Percentiles rank a stretch among this genome's conserved stretches.
phyloP scores from a whole-genome alignment of 2,113 vertebrate species.

The Hylia prasina region DNA sequence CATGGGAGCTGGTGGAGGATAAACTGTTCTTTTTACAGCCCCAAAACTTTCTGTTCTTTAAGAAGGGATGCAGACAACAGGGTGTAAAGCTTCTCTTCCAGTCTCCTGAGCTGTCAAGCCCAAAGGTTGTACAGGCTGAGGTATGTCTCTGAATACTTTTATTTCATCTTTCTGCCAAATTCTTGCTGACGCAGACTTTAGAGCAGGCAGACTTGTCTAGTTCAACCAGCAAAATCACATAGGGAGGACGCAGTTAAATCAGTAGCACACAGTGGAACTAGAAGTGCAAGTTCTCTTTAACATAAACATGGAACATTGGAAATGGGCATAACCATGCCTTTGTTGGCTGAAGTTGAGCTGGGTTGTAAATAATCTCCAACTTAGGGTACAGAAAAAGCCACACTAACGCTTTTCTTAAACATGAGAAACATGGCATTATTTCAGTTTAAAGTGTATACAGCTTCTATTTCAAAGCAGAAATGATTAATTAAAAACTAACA shows the following conservation, averaged over 20 bases:
- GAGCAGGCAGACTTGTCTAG: conserved; percentile 24
- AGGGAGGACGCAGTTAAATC: neutral
- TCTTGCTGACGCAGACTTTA: neutral
- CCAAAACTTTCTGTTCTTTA: neutral
- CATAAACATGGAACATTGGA: neutral
- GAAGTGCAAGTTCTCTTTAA: neutral
- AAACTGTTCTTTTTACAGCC: neutral
- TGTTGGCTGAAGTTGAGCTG: neutral
- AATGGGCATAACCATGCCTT: neutral
- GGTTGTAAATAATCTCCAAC: neutral
- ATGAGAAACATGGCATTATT: neutral
- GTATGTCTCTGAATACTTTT: neutral
- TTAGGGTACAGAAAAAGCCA: neutral
- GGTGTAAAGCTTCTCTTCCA: neutral
- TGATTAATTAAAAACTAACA: neutral
- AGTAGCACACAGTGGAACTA: neutral
- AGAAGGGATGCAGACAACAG: neutral
- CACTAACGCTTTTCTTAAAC: neutral
- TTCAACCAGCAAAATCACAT: neutral
- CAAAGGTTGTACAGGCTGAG: neutral
- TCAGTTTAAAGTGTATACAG: neutral
- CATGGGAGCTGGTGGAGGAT: neutral
- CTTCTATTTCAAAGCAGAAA: neutral
- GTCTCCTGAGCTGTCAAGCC: neutral
- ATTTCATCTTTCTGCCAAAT: conserved; percentile 32